Evolutionary conservation across 1,140 invertebrate genomes (phyloP), one percentile per base, ranked within the genome.

Genomic region (Mya arenaria): DNA sequence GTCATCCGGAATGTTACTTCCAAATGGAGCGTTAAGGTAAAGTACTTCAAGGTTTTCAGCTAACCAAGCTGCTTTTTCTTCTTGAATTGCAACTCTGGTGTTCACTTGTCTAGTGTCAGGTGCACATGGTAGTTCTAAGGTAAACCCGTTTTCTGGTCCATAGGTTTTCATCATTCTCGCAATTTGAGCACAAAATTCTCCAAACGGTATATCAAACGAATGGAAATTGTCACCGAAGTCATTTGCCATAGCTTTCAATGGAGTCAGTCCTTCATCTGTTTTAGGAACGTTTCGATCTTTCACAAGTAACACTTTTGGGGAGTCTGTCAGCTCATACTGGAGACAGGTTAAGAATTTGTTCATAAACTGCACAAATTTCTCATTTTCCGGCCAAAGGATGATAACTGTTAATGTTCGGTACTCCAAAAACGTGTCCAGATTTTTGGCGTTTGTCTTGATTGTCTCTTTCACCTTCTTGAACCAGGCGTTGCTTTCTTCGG

Each of bases 11-110:
- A 62, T 48, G n/a, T 30, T 17, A 44, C 83, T 79, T 2, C 69
- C 58, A 34, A 82, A 83, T 28, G 82, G 74, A 63, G 69, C 81
- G 17, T 80, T 44, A 4, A 83, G 34, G 44, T 81, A 89, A 19
- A 89, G 63, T 4, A 89, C 84, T 28, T 87, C 82, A 44, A 87
- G 62, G 55, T 87, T 82, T 72, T 89, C 86, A 36, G 30, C 75
- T 10, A 89, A 44, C 86, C 85, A 87, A 23, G 79, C 78, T 52
- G 75, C 80, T 28, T 83, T 75, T 6, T 39, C 63, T n/a, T 83
- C 81, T 34, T 28, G 4, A 13, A 32, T 62, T 52, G 19, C 48
- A 52, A 52, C 48, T n/a, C 19, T n/a, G 19, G 19, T 17, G 25
- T 52, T 52, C 25, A 23, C 19, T n/a, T 52, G 19, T 17, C 25